Base-by-base conservation (phyloP, 2,888 invertebrate species). In the Scrobipalpa costella region DNA sequence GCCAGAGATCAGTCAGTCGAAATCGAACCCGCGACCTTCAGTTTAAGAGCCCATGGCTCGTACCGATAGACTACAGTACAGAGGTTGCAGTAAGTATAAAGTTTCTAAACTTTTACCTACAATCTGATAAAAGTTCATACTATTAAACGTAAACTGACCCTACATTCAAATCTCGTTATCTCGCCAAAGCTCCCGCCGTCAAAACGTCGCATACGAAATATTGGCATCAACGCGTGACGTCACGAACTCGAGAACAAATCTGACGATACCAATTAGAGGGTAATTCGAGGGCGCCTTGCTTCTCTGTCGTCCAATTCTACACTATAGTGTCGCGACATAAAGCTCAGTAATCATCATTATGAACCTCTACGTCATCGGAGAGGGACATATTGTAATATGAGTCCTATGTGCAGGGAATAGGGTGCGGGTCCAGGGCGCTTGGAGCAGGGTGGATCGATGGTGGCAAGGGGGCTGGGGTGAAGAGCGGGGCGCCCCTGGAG, bases 381-480 rank as follows among this genome's bases (percentile, higher is more conserved):
- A 61, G 49, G 15, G 15, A 49, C 52, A 9, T 40, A 57, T 33
- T 21, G 65, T 63, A 78, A 75, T 79, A 66, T 77, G 73, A 71
- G 67, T 75, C 70, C 68, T 86, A 76, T 68, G 36, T n/a, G 36
- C 21, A 38, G 44, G 60, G 15, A 49, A 63, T 63, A 63, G 21
- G 50, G 55, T 9, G 33, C 58, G 65, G 69, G 79, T 79, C 74
- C 64, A 61, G 66, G 63, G 67, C 68, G 63, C 64, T 68, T 66
- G 65, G 63, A 66, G 73, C 72, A 79, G 84, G 83, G 83, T 83
- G 85, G 89, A 89, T 89, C 89, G 89, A 90, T 90, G 85, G 76
- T 71, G 67, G 75, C 9, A 5, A 76, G 78, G 70, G 76, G 73
- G 67, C 66, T 72, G 66, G 66, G 68, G 57, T 19, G 60, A 33